A percentile compares a stretch with the other conserved stretches of the same genome.
Conservation (phyloP, 1,140 invertebrate genomes). For the Thalassaphorura encarpata region DNA sequence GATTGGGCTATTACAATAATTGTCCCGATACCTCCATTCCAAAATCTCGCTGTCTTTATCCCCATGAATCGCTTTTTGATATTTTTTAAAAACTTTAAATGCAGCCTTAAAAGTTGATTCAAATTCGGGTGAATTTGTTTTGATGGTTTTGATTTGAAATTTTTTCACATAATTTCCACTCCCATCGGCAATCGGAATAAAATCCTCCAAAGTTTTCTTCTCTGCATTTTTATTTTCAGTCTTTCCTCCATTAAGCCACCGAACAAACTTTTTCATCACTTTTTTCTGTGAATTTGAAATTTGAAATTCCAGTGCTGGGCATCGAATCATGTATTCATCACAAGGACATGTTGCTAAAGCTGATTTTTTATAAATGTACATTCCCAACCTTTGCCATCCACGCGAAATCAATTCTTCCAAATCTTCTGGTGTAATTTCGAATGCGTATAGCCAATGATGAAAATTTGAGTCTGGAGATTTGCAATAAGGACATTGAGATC, state of each 20-base stretch:
- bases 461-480: too few relatives aligned
- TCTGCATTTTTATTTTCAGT: too few relatives aligned
- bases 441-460: too few relatives aligned
- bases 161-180: neutral
- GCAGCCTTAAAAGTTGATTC: constrained; percentile 39
- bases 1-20: constrained; percentile 52
- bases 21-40: constrained; percentile 44
- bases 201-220: neutral
- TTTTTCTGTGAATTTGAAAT: constrained; percentile 85
- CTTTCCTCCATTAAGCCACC: neutral
- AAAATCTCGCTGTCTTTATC: constrained; percentile 47
- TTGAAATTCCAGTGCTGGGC: constrained; percentile 65
- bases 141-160: constrained; percentile 1
- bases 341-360: constrained; percentile 89
- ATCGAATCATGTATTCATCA: constrained; percentile 89
- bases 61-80: constrained; percentile 53
- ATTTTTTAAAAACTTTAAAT: constrained; percentile 48
- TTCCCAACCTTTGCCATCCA: constrained; percentile 91
- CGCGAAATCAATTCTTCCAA: constrained; percentile 85
- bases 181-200: neutral
- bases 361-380: constrained; percentile 90
- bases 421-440: too few relatives aligned
- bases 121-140: constrained; percentile 38
- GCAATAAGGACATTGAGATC: too few relatives aligned
- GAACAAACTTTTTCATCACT: constrained; percentile 66